A percentile compares a stretch with the other conserved stretches of the same genome.
These are phyloP conservation scores for Garra rufa DNA, from an alignment of 2,113 vertebrate species.

Conservation along the genomic window DNA sequence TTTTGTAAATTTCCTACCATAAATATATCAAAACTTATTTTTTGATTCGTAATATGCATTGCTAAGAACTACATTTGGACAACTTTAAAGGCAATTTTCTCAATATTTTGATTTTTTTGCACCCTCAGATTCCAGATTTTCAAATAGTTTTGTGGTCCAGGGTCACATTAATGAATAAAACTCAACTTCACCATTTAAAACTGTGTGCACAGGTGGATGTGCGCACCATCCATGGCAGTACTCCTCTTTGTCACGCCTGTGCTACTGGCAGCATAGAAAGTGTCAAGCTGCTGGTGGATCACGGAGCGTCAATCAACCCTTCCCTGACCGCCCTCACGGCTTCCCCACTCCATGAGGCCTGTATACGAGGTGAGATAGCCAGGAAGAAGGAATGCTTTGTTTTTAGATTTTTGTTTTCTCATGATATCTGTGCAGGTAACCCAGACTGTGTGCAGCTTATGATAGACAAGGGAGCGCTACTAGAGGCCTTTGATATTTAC, in stretches of 20 bases:
- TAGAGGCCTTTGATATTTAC: slow-evolving; percentile 89
- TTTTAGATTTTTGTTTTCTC: neutral
- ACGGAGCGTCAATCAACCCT: slow-evolving; percentile 88
- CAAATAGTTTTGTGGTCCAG: too few species aligned
- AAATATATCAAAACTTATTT: too few species aligned
- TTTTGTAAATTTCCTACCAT: too few species aligned
- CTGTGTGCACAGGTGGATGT: slow-evolving; percentile 84
- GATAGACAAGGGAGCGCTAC: slow-evolving; percentile 81
- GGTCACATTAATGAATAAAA: too few species aligned
- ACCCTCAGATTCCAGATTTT: too few species aligned
- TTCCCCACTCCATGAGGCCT: slow-evolving; percentile 90
- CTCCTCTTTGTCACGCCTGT: slow-evolving; percentile 88
- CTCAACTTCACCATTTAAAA: too few species aligned
- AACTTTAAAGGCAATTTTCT: too few species aligned
- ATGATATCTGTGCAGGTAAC: slow-evolving; percentile 75
- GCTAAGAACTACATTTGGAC: too few species aligned
- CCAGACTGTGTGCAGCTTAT: slow-evolving; percentile 83
- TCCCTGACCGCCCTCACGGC: slow-evolving; percentile 78
- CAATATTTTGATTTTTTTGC: too few species aligned
- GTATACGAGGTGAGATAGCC: slow-evolving; percentile 83
- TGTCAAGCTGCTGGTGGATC: slow-evolving; percentile 80
- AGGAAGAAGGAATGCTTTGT: neutral
- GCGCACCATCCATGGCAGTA: slow-evolving; percentile 89
- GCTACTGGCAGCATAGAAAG: slow-evolving; percentile 87
- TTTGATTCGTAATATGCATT: too few species aligned